Evolutionary conservation across 35 echinoderm and acorn worm genomes (phyloP).

Genomic region (Apostichopus parvimensis): DNA sequence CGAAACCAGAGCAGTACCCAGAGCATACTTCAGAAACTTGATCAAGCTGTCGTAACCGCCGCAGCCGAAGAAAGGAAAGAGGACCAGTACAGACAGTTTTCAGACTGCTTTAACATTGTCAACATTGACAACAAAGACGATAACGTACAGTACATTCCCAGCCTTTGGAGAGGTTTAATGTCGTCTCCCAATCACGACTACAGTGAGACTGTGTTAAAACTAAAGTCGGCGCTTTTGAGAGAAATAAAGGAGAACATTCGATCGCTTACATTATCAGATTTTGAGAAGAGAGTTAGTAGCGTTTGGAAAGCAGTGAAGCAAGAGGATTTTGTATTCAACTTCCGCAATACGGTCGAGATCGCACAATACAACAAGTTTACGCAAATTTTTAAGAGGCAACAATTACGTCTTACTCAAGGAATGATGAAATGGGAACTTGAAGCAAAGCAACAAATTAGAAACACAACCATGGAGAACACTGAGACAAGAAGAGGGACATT

Average conservation of each 20-base stretch:
- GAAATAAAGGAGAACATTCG: not conserved
- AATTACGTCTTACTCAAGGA: not conserved
- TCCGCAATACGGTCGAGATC: not conserved
- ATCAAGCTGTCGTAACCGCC: conserved; percentile 14
- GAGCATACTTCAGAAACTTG: conserved; percentile 30
- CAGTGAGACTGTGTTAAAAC: conserved; percentile 31
- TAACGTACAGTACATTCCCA: conserved; percentile 38
- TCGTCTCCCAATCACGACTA: conserved; percentile 49
- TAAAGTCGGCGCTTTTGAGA: not conserved
- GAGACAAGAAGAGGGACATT: not conserved
- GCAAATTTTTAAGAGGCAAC: not conserved
- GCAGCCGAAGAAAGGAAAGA: conserved; percentile 30
- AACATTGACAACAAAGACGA: not conserved
- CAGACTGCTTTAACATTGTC: conserved; percentile 31
- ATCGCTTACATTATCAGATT: not conserved
- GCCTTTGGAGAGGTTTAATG: conserved; percentile 46
- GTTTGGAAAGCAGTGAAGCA: conserved; percentile 45
- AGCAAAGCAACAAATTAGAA: no score
- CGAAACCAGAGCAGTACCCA: conserved; percentile 13
- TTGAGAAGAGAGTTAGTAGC: not conserved
- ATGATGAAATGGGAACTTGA: conserved; percentile 30
- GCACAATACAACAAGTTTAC: not conserved
- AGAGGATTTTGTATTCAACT: conserved; percentile 55
- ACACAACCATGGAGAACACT: not conserved
- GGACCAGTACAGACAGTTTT: conserved; percentile 32